Evolutionary conservation across 1,140 invertebrate species (phyloP).

Genomic region (Macrocentrus cingulum): DNA sequence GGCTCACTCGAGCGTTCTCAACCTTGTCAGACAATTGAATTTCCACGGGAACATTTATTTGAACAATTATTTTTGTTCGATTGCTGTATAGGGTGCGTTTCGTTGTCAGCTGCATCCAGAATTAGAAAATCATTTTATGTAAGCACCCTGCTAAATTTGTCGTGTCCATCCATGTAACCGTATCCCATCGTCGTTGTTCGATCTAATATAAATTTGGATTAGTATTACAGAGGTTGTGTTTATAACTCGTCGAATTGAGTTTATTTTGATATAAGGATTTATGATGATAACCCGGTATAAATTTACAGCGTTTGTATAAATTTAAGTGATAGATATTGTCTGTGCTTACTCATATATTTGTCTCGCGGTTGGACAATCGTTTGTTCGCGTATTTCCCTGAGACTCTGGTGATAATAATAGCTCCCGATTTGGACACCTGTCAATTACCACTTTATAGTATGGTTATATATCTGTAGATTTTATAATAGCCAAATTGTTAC

Average conservation of each 20-base stretch:
- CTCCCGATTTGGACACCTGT: background rate
- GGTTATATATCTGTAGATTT: too few species aligned
- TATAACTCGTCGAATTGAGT: slow-evolving; percentile 9
- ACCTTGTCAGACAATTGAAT: background rate
- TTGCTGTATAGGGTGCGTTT: too few species aligned
- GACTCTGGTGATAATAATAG: slow-evolving; percentile 3
- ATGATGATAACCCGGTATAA: slow-evolving; percentile 6
- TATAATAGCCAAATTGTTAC: too few species aligned
- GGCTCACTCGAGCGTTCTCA: slow-evolving; percentile 24
- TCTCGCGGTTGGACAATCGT: background rate
- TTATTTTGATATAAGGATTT: slow-evolving; percentile 9
- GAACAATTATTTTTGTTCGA: background rate
- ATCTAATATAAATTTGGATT: too few species aligned
- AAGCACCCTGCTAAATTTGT: too few species aligned
- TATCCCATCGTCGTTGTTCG: too few species aligned
- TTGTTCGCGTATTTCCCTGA: background rate
- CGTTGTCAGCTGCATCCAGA: too few species aligned
- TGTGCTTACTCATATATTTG: too few species aligned
- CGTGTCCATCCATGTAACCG: too few species aligned
- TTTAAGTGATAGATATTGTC: too few species aligned
- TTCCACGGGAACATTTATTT: background rate
- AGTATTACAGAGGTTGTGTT: too few species aligned
- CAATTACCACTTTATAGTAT: slow-evolving; percentile 12
- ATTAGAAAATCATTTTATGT: slow-evolving; percentile 5
- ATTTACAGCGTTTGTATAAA: slow-evolving; percentile 4